These are phyloP conservation scores for Gadus macrocephalus DNA, from an alignment of 2,113 vertebrate species.

Conservation along the genomic window DNA sequence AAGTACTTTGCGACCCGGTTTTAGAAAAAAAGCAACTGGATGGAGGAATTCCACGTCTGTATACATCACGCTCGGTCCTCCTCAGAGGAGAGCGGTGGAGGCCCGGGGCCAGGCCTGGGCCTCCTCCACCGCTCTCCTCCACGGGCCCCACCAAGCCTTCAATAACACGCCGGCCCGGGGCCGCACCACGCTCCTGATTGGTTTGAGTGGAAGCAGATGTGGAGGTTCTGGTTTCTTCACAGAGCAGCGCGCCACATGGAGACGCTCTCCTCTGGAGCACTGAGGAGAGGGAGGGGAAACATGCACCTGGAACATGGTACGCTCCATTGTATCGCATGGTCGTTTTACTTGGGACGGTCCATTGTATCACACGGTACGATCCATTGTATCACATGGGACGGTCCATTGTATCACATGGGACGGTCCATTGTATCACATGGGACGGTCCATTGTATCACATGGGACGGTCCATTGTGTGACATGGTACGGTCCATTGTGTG, in stretches of 20 bases:
- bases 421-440: too few relatives aligned
- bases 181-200: constrained; percentile 66
- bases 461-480: too few relatives aligned
- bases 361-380: too few relatives aligned
- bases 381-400: too few relatives aligned
- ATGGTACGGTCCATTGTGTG: too few relatives aligned
- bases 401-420: too few relatives aligned
- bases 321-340: too few relatives aligned
- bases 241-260: constrained; percentile 53
- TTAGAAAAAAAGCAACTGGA: constrained; percentile 20
- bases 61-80: constrained; percentile 65
- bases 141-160: constrained; percentile 69
- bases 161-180: constrained; percentile 69
- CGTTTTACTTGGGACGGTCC: too few relatives aligned
- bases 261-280: constrained; percentile 50
- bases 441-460: too few relatives aligned
- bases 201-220: constrained; percentile 80
- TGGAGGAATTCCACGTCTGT: constrained; percentile 68
- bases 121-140: constrained; percentile 46
- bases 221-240: constrained; percentile 50
- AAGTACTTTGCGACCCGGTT: too few relatives aligned
- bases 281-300: constrained; percentile 27
- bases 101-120: constrained; percentile 46
- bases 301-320: too few relatives aligned
- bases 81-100: constrained; percentile 17